Base-by-base conservation (phyloP, 2,113 vertebrate species). In the Dicaeum eximium region DNA sequence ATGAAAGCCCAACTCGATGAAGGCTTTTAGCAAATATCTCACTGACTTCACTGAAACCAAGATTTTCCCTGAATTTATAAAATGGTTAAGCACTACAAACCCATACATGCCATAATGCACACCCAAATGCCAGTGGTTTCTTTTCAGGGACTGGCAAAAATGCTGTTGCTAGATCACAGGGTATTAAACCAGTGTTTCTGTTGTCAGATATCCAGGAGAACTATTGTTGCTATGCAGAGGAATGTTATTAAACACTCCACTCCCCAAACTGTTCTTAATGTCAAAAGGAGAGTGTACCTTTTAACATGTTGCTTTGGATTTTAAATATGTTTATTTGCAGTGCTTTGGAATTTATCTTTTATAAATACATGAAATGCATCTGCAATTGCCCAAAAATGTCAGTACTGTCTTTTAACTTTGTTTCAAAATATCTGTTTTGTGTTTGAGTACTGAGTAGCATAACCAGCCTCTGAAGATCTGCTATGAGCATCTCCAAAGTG, bases 91-190 rank as follows among this genome's bases (percentile, higher is more conserved):
- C 38, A 44, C 15, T 82, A 57, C 42, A 61, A 85, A 95, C 72
- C 73, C 77, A 67, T 44, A 61, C 20, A 60, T 1, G 3, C 86
- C 64, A 42, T 84, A 92, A 89, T 47, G 50, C 58, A 80, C 62
- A 80, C 62, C 45, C 71, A 47, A 92, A 94, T 95, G 38, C 90
- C 78, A 77, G 92, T 90, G 91, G 70, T 94, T 94, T 95, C 33
- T 88, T 82, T 80, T 73, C 50, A 73, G 42, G 33, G 79, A 60
- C 57, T 93, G 44, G 51, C 56, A 94, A 67, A 89, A 93, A 66
- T 74, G 35, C 83, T 78, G 24, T 53, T 93, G 53, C 2, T 10
- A 79, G 74, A 82, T 95, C 70, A 74, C 2, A 4, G 60, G 9
- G 11, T 51, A 67, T 57, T 67, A 90, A 90, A 64, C 12, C 77